A percentile compares a stretch with the other conserved stretches of the same genome.
phyloP scores from a whole-genome alignment of 1,140 invertebrate genomes.

The Lepidurus couesii region DNA sequence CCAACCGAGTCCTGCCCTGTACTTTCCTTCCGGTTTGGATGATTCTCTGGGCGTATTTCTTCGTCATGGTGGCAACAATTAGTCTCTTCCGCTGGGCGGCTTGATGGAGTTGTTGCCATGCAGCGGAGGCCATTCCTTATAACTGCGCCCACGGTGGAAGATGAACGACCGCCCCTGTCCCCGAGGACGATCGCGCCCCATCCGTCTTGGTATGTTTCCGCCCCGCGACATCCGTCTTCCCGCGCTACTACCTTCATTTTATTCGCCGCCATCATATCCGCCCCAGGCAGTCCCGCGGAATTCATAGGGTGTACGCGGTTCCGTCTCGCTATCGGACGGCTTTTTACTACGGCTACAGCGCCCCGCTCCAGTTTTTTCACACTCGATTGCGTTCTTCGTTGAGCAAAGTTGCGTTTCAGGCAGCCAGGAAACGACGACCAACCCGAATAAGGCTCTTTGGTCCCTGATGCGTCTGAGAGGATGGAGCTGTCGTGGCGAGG shows the following conservation, averaged over 20 bases:
- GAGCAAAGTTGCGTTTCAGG: background rate
- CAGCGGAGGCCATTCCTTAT: constrained; percentile 2
- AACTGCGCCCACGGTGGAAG: background rate
- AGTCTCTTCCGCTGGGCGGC: background rate
- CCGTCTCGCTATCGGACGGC: background rate
- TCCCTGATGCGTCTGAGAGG: background rate
- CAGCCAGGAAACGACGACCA: background rate
- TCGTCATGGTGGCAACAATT: background rate
- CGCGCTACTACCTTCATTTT: background rate
- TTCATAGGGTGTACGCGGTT: background rate
- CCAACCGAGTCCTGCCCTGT: background rate
- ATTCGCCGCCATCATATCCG: background rate
- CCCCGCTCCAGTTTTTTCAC: background rate
- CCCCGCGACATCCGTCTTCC: background rate
- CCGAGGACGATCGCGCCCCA: background rate
- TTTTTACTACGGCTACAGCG: background rate
- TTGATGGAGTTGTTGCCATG: background rate
- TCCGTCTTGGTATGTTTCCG: background rate
- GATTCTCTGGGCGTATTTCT: background rate
- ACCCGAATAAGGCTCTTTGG: background rate
- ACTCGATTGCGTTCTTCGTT: background rate
- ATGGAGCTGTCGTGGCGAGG: background rate
- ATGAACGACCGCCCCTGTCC: background rate
- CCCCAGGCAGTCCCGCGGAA: background rate
- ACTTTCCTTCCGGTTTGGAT: background rate